Conservation (phyloP, 2,888 invertebrate species). For the Baccha elongata region DNA sequence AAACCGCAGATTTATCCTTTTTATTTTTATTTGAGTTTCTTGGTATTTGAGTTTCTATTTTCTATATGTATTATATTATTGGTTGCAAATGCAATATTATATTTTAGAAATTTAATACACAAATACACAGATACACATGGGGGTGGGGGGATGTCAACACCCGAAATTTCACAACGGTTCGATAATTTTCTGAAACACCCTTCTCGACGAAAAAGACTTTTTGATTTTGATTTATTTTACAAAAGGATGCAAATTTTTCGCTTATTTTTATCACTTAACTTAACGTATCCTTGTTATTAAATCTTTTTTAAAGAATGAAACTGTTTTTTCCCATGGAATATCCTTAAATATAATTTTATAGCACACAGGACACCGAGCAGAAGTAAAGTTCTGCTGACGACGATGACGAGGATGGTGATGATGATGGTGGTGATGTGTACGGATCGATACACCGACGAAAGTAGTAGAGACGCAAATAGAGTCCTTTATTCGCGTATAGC, state of each 20-base stretch:
- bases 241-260: conserved; percentile 24
- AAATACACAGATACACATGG: conserved; percentile 50
- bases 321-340: conserved; percentile 40
- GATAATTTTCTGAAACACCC: conserved; percentile 52
- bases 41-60: conserved; percentile 32
- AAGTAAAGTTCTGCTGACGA: conserved; percentile 70
- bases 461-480: conserved; percentile 70
- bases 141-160: conserved; percentile 60
- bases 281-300: conserved; percentile 26
- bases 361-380: conserved; percentile 65
- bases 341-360: conserved; percentile 53
- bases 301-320: conserved; percentile 33
- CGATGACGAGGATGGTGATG: conserved; percentile 67
- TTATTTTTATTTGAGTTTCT: conserved; percentile 20
- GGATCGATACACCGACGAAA: conserved; percentile 73
- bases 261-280: conserved; percentile 22
- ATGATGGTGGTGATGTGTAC: conserved; percentile 72
- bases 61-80: conserved; percentile 10
- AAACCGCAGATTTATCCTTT: conserved; percentile 53
- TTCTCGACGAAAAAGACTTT: conserved; percentile 19
- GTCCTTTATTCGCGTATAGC: conserved; percentile 57
- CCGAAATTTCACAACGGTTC: conserved; percentile 67
- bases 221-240: background rate
- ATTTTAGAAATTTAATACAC: conserved; percentile 30
- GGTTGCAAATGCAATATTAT: conserved; percentile 50